Base-by-base conservation (phyloP, 2,113 vertebrate genomes). In the Eurystomus gularis region DNA sequence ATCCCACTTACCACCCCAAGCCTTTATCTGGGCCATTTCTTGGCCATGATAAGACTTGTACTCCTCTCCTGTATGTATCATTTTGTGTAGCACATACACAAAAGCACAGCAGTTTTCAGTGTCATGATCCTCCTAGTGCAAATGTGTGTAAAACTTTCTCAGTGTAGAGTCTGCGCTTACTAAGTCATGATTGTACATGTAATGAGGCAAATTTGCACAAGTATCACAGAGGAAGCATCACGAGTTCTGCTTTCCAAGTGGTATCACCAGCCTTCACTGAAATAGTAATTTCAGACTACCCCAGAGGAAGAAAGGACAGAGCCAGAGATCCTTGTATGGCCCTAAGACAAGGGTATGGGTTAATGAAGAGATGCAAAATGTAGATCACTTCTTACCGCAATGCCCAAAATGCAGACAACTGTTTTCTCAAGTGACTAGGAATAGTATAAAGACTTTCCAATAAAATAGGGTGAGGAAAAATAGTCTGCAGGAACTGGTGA, bases 341-440 rank as follows among this genome's bases (percentile, higher is more conserved):
- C 60, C 72, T 64, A 55, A 52, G 33, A 40, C 78, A 72, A 76
- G 84, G 44, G 37, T 73, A 11, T 68, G 76, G 39, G 89, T 85
- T 82, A 87, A 76, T 29, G 61, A 65, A 69, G 83, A 65, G 73
- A 82, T 89, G 89, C 89, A 93, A 96, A 95, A 87, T 87, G 65
- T 40, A 51, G 81, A 75, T 72, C 40, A 81, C 46, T 88, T 88
- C 72, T 84, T 91, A 66, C 54, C 75, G 57, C 58, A 69, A 19
- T 75, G 78, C 73, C 80, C 77, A 64, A 93, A 96, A 96, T 91
- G 91, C 39, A 23, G 49, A 33, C 54, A 88, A 26, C 42, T 84
- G 46, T 96, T 92, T 91, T 91, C 86, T 97, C 86, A 79, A 91
- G 86, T 89, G 33, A 48, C 86, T 91, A n/a, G 83, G 83, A 95